phyloP scores from a whole-genome alignment of 2,113 vertebrate genomes.

The Halichoerus grypus region DNA sequence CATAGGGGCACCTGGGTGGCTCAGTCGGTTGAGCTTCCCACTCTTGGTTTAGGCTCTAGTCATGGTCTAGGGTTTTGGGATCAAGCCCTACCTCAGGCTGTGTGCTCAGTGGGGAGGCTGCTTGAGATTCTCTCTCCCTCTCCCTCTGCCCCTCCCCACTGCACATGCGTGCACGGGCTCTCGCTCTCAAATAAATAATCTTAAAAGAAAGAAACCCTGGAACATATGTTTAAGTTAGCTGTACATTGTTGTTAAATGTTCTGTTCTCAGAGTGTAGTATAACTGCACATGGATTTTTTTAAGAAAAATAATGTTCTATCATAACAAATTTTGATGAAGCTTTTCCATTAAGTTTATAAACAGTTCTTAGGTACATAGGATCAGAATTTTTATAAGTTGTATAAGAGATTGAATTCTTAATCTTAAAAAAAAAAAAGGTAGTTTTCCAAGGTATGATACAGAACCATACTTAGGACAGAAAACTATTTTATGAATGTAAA shows the following conservation, averaged over 20 bases:
- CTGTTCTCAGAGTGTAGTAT: background rate
- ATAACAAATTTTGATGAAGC: constrained; percentile 13
- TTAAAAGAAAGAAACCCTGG: background rate
- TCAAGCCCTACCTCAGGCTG: too few species aligned
- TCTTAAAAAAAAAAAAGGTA: background rate
- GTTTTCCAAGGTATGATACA: background rate
- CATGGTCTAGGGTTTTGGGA: too few species aligned
- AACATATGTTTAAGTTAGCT: background rate
- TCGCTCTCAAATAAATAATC: too few species aligned
- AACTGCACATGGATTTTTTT: background rate
- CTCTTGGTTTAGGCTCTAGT: too few species aligned
- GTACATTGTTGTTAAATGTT: background rate
- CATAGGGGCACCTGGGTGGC: too few species aligned
- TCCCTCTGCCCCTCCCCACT: too few species aligned
- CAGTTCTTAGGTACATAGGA: background rate
- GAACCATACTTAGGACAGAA: background rate
- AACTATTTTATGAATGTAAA: background rate
- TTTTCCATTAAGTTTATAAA: constrained; percentile 33
- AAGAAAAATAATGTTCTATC: background rate
- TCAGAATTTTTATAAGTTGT: background rate
- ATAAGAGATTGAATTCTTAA: background rate
- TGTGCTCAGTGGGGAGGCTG: too few species aligned
- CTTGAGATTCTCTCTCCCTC: too few species aligned
- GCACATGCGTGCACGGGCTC: too few species aligned
- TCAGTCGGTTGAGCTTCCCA: too few species aligned